phyloP scores from a whole-genome alignment of 2,797 vertebrate genomes.

The Denticeps clupeoides region DNA sequence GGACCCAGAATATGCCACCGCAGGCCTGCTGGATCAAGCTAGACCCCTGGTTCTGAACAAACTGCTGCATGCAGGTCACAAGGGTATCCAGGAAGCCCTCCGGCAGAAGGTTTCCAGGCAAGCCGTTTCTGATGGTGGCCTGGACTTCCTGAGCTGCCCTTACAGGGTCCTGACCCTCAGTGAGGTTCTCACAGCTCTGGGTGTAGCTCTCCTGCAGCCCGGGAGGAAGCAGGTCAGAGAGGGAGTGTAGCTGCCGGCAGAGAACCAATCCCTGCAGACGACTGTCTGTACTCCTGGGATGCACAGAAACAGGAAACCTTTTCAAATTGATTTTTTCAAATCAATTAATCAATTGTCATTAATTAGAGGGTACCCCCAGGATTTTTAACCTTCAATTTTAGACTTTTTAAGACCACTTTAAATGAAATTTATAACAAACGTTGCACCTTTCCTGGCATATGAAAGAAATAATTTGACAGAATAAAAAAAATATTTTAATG shows the following conservation, averaged over 20 bases:
- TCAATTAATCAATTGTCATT: too few relatives aligned
- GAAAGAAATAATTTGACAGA: too few relatives aligned
- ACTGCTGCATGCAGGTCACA: slow-evolving; percentile 73
- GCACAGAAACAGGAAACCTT: background rate
- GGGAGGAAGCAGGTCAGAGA: slow-evolving; percentile 69
- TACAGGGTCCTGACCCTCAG: slow-evolving; percentile 51
- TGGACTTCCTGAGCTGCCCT: slow-evolving; percentile 67
- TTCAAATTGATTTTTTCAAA: too few relatives aligned
- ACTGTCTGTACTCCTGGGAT: slow-evolving; percentile 63
- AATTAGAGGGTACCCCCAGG: too few relatives aligned
- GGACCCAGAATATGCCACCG: slow-evolving; percentile 86
- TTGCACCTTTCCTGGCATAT: too few relatives aligned
- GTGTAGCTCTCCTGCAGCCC: slow-evolving; percentile 66
- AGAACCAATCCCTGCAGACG: slow-evolving; percentile 72
- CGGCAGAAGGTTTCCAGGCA: slow-evolving; percentile 63
- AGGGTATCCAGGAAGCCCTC: slow-evolving; percentile 68
- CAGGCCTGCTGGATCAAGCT: slow-evolving; percentile 48
- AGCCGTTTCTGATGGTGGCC: slow-evolving; percentile 60
- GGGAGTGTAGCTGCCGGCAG: slow-evolving; percentile 67
- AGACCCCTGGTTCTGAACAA: slow-evolving; percentile 52
- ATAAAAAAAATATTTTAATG: too few relatives aligned
- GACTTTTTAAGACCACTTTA: too few relatives aligned
- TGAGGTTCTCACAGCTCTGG: slow-evolving; percentile 69
- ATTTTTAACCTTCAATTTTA: too few relatives aligned
- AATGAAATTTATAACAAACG: too few relatives aligned